Base-by-base conservation (phyloP, 2,888 invertebrate species). In the Halictus quadricinctus region DNA sequence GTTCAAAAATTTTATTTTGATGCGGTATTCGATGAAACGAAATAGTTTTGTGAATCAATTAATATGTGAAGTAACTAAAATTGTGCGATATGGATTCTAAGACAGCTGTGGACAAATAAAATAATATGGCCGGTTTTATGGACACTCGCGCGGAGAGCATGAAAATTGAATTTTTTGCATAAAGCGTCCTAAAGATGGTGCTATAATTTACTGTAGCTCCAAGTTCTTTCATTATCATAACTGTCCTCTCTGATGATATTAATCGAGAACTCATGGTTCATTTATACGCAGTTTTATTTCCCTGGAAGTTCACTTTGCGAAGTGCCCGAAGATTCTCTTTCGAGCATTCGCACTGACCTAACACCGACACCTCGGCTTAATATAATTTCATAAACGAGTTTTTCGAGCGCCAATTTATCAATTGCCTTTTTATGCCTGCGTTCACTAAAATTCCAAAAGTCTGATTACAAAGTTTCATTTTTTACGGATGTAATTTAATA, bases 161-260 rank as follows among this genome's bases (percentile, higher is more conserved):
- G 29, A 8, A 10, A 66, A 36, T 66, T 66, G 66, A 66, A 66
- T 66, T 29, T 36, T 36, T 36, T 36, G 29, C 36, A 21, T 66
- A 3, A 36, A 36, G 15, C 36, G 60, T 25, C 6, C 60, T 25
- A 60, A 60, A 60, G 66, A 36, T 36, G 36, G 29, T 36, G 21
- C 64, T 64, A 64, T 64, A 64, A 29, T 36, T 66, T 66, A 36
- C 36, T 29, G 29, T 18, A 36, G 36, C 29, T 18, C 36, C 66
- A 66, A 66, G 66, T 66, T 64, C 64, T 64, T 36, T 66, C 66
- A 66, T 66, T 66, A 66, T 29, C 66, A 66, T 66, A 66, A 66
- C 36, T 18, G 36, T 36, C 21, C 66, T 66, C 4, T 4, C 36
- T 10, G 66, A 18, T 8, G 66, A 66, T 21, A 66, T 66, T 36